Conservation (phyloP, 2,113 vertebrate genomes). For the Pteropus alecto region DNA sequence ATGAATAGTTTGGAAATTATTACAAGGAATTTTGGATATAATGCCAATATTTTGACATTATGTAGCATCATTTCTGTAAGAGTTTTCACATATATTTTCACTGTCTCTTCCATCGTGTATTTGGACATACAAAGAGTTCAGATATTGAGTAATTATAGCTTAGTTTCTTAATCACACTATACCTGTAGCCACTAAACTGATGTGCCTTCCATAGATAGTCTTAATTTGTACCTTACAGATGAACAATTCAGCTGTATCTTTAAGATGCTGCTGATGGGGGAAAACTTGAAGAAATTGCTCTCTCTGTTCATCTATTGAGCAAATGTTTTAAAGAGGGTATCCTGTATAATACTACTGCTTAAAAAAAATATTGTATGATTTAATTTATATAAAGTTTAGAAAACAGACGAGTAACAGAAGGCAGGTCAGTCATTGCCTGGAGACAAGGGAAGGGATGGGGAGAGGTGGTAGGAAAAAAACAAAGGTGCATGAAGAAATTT, state of each 20-base stretch:
- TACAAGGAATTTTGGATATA: not conserved
- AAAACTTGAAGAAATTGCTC: not conserved
- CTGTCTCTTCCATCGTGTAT: not conserved
- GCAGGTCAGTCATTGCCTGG: not conserved
- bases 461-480: not conserved
- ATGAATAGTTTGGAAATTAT: not conserved
- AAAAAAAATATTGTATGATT: not conserved
- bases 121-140: conserved; percentile 39
- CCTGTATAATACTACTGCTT: not conserved
- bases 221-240: not conserved
- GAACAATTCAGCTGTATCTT: not conserved
- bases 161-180: not conserved
- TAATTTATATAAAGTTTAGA: not conserved
- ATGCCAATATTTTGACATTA: not conserved
- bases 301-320: not conserved
- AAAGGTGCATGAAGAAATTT: not conserved
- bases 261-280: not conserved
- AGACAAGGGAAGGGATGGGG: not conserved
- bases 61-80: not conserved
- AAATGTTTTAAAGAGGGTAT: conserved; percentile 19
- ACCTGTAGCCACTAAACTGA: not conserved
- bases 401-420: not conserved
- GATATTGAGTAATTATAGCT: not conserved
- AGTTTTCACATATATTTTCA: not conserved
- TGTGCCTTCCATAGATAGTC: not conserved